Evolutionary conservation across 2,888 invertebrate species (phyloP), one percentile per base, ranked within the genome.

Genomic region (Agriopis leucophaearia): DNA sequence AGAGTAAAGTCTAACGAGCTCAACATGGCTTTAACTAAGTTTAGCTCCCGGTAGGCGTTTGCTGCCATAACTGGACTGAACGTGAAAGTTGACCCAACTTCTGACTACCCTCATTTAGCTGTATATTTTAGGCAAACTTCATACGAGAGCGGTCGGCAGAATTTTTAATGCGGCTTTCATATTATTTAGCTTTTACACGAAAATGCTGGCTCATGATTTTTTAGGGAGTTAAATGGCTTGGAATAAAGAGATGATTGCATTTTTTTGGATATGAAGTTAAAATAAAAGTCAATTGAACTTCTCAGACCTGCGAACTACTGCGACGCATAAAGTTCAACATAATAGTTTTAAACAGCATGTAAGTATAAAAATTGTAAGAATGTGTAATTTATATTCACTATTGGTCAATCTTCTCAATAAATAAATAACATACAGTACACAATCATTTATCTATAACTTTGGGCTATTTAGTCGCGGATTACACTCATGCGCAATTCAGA

Each of bases 101-200:
- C 38, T 5, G 47, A 62, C 61, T 58, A 65, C 65, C 58, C 62
- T 58, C 65, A 66, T 62, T 64, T 61, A 35, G 64, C 54, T 57
- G 68, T 59, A 50, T 60, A 68, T 60, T 66, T 60, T 58, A 65
- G 58, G 64, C 58, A 58, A 69, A 63, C 65, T 65, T 65, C 35
- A 58, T 27, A 64, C 16, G 59, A 58, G 51, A 58, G 58, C 44
- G 58, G 58, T 54, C 55, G 51, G 45, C 55, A n/a, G 44, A 61
- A 65, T 61, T 54, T 67, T 64, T 55, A 59, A 65, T 64, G 48
- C 63, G 55, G 64, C 67, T 68, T 64, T 51, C 60, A 64, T 55
- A 60, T 59, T 64, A 64, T 59, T 63, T 58, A 6, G 36, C 35
- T 59, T 64, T 59, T 50, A 51, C 55, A 38, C 16, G 45, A 59